Conservation (phyloP, 2,113 vertebrate genomes). For the Cettia cetti region DNA sequence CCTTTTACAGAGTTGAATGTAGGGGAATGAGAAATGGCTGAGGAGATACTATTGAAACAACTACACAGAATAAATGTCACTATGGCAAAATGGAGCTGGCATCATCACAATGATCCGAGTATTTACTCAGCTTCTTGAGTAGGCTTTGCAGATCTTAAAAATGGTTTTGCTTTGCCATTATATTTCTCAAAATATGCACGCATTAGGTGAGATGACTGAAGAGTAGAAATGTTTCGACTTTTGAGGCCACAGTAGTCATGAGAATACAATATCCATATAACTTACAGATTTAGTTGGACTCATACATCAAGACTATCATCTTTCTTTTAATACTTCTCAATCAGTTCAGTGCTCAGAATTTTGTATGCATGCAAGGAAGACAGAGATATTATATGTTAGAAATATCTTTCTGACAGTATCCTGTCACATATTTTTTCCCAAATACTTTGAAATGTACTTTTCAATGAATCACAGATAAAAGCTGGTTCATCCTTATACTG, state of each 20-base stretch:
- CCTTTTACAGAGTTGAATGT: background rate
- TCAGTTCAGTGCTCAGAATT: background rate
- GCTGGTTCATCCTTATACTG: background rate
- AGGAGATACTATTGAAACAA: background rate
- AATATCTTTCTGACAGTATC: background rate
- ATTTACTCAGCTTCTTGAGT: background rate
- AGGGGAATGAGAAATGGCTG: background rate
- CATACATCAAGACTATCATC: background rate
- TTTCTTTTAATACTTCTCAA: background rate
- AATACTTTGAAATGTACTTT: background rate
- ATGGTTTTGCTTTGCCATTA: background rate
- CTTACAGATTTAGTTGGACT: background rate
- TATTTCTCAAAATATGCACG: background rate
- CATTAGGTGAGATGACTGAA: background rate
- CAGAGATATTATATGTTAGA: background rate
- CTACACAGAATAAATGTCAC: background rate
- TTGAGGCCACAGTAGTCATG: background rate
- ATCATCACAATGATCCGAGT: background rate
- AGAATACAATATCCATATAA: background rate
- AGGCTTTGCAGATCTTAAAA: background rate
- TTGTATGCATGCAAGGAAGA: accelerated
- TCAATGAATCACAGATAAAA: background rate
- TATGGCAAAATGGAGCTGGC: background rate
- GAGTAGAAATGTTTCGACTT: background rate
- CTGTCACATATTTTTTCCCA: background rate